Evolutionary conservation across 2,797 vertebrate genomes (phyloP), one percentile per base, ranked within the genome.

Genomic region (Siniperca undulata): DNA sequence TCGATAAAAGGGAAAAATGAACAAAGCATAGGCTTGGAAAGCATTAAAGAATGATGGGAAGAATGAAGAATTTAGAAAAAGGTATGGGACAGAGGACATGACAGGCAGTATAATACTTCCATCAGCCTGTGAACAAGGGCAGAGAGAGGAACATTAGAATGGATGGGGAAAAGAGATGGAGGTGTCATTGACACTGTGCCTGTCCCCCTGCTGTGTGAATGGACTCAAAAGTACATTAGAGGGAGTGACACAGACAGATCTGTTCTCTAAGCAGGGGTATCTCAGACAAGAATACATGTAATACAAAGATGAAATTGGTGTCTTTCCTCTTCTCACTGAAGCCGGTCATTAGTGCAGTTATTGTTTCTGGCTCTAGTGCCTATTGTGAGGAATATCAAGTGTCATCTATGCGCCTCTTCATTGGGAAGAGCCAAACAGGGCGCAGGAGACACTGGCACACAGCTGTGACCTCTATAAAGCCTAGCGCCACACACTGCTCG

Each of bases 211-310:
- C 40, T 14, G 82, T 72, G 56, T 50, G 52, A 73, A 55, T 67
- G 48, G 58, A 80, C 64, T 68, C 42, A 13, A 19, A 70, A 64
- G 79, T 36, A 74, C 40, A 74, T 70, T 12, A n/a, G 40, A 65
- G 46, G 24, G 17, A 85, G 58, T 17, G 53, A 78, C 14, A 60
- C 42, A 34, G 36, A 65, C 16, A 27, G 16, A 80, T n/a, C 22
- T 72, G n/a, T 40, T 19, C 55, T 59, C 6, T 20, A 27, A 72
- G 56, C 50, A 59, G 30, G 0, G 16, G 36, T 0, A 19, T 67
- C 20, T 70, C 5, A 42, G n/a, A 58, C 9, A 24, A 12, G 14
- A 60, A 62, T 8, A 22, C 5, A 3, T 44, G 13, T 11, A 24
- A 22, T 16, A n/a, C 24, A 74, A 42, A 69, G 16, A 44, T 24